These are phyloP conservation scores for Morpho achilles DNA, from an alignment of 2,888 invertebrate genomes.

Conservation along the genomic window DNA sequence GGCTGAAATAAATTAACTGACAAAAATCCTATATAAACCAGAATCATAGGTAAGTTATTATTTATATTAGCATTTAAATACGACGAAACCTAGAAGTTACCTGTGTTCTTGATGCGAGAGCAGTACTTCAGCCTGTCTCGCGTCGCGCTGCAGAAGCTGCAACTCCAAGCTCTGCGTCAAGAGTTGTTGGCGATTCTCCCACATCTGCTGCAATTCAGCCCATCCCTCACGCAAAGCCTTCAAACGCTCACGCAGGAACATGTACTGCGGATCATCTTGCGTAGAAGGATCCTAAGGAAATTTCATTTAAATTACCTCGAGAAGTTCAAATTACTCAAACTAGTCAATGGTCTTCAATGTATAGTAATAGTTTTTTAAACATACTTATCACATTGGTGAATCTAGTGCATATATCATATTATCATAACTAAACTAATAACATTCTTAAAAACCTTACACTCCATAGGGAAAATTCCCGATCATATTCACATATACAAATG, in stretches of 20 bases:
- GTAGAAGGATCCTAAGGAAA: conserved; percentile 85
- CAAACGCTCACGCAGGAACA: conserved; percentile 98
- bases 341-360: too few species aligned
- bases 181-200: conserved; percentile 98
- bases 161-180: conserved; percentile 96
- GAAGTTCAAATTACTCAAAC: too few species aligned
- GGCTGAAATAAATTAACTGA: neutral
- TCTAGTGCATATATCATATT: too few species aligned
- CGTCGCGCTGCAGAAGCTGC: conserved; percentile 97
- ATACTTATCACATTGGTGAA: too few species aligned
- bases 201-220: conserved; percentile 99
- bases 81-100: conserved; percentile 29
- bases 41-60: neutral
- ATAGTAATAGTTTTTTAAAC: too few species aligned
- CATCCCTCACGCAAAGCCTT: conserved; percentile 99
- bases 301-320: neutral
- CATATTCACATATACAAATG: too few species aligned
- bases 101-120: conserved; percentile 99
- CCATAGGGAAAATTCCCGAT: too few species aligned
- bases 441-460: too few species aligned
- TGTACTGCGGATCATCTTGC: conserved; percentile 98
- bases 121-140: conserved; percentile 97
- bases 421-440: too few species aligned
- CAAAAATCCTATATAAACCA: neutral
- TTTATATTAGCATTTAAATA: too few species aligned